phyloP scores from a whole-genome alignment of 2,113 vertebrate genomes.

The Odontesthes bonariensis region DNA sequence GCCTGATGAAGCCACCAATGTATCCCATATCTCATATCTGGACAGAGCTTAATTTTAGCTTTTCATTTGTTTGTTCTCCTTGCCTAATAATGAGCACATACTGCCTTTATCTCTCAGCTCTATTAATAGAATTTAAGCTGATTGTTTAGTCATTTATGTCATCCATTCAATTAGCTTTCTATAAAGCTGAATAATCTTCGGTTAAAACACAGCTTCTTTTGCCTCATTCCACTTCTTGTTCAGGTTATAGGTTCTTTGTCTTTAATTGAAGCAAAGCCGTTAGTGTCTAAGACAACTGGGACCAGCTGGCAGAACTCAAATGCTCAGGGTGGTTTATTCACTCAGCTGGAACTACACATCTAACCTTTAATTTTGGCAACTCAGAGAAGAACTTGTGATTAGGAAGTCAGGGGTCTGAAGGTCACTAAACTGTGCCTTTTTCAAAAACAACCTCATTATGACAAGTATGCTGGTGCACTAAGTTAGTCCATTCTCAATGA shows the following conservation, averaged over 20 bases:
- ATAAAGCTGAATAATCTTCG: neutral
- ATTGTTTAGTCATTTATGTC: no score
- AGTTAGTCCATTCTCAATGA: constrained; percentile 26
- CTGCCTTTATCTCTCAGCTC: neutral
- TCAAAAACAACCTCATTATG: constrained; percentile 31
- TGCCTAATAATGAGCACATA: no score
- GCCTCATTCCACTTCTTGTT: neutral
- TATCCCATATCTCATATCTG: no score
- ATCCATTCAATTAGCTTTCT: neutral
- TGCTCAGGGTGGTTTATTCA: constrained; percentile 47
- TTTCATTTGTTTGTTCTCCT: neutral
- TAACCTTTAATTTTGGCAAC: constrained; percentile 64
- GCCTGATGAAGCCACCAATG: neutral
- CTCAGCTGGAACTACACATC: constrained; percentile 46
- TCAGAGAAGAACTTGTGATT: constrained; percentile 27
- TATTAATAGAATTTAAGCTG: no score
- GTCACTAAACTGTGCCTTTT: constrained; percentile 33
- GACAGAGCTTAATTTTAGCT: neutral
- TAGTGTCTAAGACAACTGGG: constrained; percentile 39
- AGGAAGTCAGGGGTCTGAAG: constrained; percentile 6
- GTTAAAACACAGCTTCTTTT: neutral
- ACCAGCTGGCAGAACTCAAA: constrained; percentile 62
- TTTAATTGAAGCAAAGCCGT: constrained; percentile 39
- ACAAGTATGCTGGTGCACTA: constrained; percentile 23
- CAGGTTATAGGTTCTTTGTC: constrained; percentile 19